Evolutionary conservation across 2,888 invertebrate species (phyloP).

Genomic region (Malachius bipustulatus): DNA sequence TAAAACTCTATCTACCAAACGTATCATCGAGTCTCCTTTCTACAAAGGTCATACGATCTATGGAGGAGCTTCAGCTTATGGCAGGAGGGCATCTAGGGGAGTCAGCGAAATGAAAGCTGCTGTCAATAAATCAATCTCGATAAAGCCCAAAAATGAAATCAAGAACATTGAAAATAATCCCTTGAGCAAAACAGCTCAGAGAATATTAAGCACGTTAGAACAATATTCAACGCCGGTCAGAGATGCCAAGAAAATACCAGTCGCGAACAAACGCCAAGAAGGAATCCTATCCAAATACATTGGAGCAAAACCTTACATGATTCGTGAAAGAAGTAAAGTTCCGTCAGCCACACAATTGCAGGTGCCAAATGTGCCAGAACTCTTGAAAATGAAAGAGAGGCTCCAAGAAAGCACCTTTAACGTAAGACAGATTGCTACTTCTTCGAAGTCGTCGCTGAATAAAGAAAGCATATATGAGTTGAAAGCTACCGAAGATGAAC

Average conservation of each 20-base stretch:
- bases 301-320: neutral
- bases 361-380: too few relatives aligned
- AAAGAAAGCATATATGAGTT: too few relatives aligned
- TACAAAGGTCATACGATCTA: neutral
- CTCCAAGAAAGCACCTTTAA: neutral
- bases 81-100: too few relatives aligned
- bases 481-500: neutral
- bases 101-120: neutral
- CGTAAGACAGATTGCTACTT: neutral
- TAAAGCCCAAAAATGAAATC: conserved; percentile 1
- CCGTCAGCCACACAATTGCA: too few relatives aligned
- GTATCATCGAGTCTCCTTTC: neutral
- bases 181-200: conserved; percentile 3
- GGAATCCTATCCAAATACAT: neutral
- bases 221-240: conserved; percentile 1
- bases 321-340: neutral
- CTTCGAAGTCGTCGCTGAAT: neutral
- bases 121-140: neutral
- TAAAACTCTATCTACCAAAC: conserved; percentile 32
- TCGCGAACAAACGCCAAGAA: neutral
- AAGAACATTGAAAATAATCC: neutral
- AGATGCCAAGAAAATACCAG: neutral
- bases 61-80: neutral
- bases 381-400: conserved; percentile 1
- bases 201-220: neutral